These are phyloP conservation scores for Eciton burchellii DNA, from an alignment of 1,140 invertebrate species.

Conservation along the genomic window DNA sequence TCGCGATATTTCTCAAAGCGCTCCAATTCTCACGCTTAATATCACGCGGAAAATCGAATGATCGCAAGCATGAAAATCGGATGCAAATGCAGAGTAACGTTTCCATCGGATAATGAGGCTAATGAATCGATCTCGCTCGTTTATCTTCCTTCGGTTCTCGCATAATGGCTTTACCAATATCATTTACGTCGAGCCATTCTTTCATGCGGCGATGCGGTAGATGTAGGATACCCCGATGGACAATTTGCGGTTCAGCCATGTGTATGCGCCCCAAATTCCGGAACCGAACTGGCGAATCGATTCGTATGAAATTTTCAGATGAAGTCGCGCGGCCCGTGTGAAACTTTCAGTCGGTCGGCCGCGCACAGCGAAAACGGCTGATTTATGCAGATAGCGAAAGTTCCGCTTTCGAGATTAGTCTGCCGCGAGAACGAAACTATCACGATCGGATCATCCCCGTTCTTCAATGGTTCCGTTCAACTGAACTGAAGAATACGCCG, in stretches of 20 bases:
- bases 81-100: constrained; percentile 42
- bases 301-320: constrained; percentile 38
- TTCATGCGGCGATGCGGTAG: neutral
- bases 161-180: constrained; percentile 33
- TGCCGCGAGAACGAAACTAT: neutral
- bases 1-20: neutral
- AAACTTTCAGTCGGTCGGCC: constrained; percentile 4
- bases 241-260: constrained; percentile 12
- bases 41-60: neutral
- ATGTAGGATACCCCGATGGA: neutral
- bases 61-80: neutral
- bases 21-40: neutral
- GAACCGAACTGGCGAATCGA: constrained; percentile 13
- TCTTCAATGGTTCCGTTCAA: constrained; percentile 5
- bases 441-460: constrained; percentile 1
- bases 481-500: neutral
- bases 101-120: constrained; percentile 16
- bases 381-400: constrained; percentile 35
- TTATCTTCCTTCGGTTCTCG: constrained; percentile 14
- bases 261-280: constrained; percentile 38
- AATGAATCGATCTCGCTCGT: neutral
- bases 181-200: constrained; percentile 6
- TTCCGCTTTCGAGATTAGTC: neutral
- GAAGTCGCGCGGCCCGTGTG: constrained; percentile 21
- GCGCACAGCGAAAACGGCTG: neutral